These are phyloP conservation scores for Cepaea hortensis DNA, from an alignment of 2,888 invertebrate genomes.

Conservation along the genomic window DNA sequence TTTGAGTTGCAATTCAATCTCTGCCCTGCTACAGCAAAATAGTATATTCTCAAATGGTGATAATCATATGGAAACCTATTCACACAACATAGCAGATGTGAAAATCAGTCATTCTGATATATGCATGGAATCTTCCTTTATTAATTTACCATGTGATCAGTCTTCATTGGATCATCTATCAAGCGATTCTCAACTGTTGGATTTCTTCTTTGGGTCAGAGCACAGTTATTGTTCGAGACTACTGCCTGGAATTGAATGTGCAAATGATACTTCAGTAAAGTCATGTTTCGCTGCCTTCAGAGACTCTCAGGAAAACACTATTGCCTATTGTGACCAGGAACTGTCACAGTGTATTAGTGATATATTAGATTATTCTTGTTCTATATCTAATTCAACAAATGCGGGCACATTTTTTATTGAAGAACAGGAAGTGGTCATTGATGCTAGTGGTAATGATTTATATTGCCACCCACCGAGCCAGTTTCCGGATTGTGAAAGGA, in stretches of 20 bases:
- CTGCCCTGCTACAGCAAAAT: background rate
- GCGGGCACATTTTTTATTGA: conserved; percentile 26
- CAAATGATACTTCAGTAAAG: background rate
- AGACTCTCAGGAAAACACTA: background rate
- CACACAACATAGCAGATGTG: background rate
- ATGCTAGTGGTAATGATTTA: conserved; percentile 43
- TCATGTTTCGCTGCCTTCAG: background rate
- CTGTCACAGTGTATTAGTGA: background rate
- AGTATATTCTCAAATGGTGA: background rate
- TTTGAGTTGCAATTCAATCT: background rate
- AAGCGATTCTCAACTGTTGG: background rate
- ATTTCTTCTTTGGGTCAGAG: background rate
- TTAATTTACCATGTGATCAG: background rate
- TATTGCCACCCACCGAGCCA: background rate
- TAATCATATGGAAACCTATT: background rate
- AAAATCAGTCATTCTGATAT: background rate
- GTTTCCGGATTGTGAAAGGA: background rate
- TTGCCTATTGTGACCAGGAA: background rate
- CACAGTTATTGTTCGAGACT: conserved; percentile 21
- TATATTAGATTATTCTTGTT: background rate
- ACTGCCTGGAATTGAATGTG: background rate
- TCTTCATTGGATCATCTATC: background rate
- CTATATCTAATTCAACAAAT: background rate
- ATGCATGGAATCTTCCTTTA: background rate
- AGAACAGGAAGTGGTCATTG: conserved; percentile 32